Conservation (phyloP, 2,888 invertebrate genomes). For the Athripsodes cinereus region DNA sequence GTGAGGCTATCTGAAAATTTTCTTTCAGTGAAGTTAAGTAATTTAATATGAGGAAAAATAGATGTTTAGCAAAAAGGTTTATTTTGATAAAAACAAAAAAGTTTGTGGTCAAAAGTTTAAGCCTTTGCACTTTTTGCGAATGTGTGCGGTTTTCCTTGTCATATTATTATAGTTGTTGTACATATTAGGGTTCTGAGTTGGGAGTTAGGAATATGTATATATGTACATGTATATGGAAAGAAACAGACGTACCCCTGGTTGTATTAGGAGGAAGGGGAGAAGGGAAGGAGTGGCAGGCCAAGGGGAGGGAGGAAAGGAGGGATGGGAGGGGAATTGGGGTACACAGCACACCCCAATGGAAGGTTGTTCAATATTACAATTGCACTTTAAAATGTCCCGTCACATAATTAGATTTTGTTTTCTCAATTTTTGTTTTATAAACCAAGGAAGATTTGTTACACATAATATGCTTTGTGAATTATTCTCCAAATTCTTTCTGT, state of each 20-base stretch:
- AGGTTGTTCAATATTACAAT: slow-evolving; percentile 24
- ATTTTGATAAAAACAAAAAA: slow-evolving; percentile 4
- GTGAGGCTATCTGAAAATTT: background rate
- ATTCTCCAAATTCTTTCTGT: too few species aligned
- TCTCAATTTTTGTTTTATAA: too few species aligned
- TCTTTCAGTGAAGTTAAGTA: background rate
- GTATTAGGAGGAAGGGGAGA: slow-evolving; percentile 32
- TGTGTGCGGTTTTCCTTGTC: slow-evolving; percentile 6
- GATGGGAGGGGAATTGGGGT: slow-evolving; percentile 10
- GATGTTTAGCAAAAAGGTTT: background rate
- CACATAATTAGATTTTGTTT: too few species aligned
- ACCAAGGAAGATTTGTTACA: too few species aligned
- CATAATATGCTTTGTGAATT: too few species aligned
- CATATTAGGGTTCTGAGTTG: background rate
- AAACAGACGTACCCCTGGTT: slow-evolving; percentile 28
- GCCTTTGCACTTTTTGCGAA: background rate
- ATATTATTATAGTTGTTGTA: background rate
- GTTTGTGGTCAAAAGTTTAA: background rate
- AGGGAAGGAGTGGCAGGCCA: slow-evolving; percentile 31
- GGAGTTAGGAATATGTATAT: slow-evolving; percentile 17
- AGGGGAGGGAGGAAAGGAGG: slow-evolving; percentile 29
- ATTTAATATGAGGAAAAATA: slow-evolving; percentile 5
- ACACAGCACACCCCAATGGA: slow-evolving; percentile 16
- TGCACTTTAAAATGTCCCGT: background rate
- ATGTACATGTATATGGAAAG: slow-evolving; percentile 25